Percentiles rank a stretch among this genome's conserved stretches.
These are phyloP conservation scores for Tachysurus fulvidraco DNA, from an alignment of 2,113 vertebrate genomes.

Conservation along the genomic window DNA sequence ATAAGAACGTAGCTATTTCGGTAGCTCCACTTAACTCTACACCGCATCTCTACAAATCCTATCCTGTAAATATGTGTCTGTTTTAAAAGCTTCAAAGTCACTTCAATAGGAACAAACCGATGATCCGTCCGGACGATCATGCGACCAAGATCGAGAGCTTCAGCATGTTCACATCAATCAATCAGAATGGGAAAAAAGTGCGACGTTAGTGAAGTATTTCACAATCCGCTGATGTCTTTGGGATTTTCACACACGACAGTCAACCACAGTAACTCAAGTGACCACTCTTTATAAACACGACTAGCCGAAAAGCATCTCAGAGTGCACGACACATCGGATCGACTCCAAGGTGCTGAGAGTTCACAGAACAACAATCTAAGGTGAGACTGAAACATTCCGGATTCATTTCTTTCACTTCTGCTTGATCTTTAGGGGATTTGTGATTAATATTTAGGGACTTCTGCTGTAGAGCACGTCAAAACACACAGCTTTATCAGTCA, in stretches of 20 bases:
- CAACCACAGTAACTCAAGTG: not conserved
- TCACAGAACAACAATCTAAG: not conserved
- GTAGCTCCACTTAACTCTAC: too few relatives aligned
- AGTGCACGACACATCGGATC: not conserved
- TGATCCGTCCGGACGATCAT: not conserved
- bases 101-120: too few relatives aligned
- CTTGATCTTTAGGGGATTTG: not conserved
- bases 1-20: too few relatives aligned
- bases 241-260: not conserved
- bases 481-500: not conserved
- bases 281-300: not conserved
- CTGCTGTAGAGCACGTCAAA: not conserved
- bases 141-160: not conserved
- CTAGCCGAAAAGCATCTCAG: not conserved
- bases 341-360: too few relatives aligned
- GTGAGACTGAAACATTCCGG: not conserved
- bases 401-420: not conserved
- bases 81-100: too few relatives aligned
- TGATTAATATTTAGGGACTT: too few relatives aligned
- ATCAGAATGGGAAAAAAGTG: not conserved
- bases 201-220: not conserved
- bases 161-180: not conserved
- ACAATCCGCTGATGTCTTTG: not conserved
- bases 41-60: too few relatives aligned
- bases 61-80: too few relatives aligned